These are phyloP conservation scores for Pholis gunnellus DNA, from an alignment of 2,113 vertebrate species.

Conservation along the genomic window DNA sequence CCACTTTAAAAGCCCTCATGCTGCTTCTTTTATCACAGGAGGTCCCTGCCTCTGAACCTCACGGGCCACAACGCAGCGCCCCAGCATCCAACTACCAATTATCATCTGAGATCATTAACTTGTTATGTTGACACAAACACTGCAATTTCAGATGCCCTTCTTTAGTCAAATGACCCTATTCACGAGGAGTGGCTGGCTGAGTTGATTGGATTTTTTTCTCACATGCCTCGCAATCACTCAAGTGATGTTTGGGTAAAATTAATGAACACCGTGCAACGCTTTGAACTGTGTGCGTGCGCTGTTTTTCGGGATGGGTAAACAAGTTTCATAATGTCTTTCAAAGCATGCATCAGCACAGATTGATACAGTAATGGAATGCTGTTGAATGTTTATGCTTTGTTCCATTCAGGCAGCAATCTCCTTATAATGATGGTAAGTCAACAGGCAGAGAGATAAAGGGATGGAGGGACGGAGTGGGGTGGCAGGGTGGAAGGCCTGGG, in stretches of 20 bases:
- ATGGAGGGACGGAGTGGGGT: slow-evolving; percentile 48
- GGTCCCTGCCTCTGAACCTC: slow-evolving; percentile 70
- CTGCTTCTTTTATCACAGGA: slow-evolving; percentile 77
- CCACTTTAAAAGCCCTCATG: slow-evolving; percentile 77
- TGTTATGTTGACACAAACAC: slow-evolving; percentile 81
- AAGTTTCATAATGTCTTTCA: slow-evolving; percentile 46
- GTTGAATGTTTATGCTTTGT: slow-evolving; percentile 54
- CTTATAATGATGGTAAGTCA: slow-evolving; percentile 54
- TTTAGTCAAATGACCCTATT: slow-evolving; percentile 77
- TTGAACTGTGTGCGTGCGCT: slow-evolving; percentile 55
- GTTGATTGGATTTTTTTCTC: slow-evolving; percentile 78
- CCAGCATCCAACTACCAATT: slow-evolving; percentile 78
- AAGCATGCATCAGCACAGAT: slow-evolving; percentile 50
- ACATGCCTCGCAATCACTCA: slow-evolving; percentile 74
- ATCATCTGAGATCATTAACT: slow-evolving; percentile 81
- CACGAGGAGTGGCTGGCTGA: slow-evolving; percentile 67
- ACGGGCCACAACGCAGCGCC: slow-evolving; percentile 61
- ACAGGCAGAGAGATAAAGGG: slow-evolving; percentile 47
- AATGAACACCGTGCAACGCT: slow-evolving; percentile 66
- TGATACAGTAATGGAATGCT: slow-evolving; percentile 51
- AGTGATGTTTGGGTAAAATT: slow-evolving; percentile 76
- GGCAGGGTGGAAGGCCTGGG: slow-evolving; percentile 53
- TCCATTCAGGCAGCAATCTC: slow-evolving; percentile 36
- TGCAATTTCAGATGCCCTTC: slow-evolving; percentile 77
- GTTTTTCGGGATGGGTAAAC: slow-evolving; percentile 58